Percentiles rank a stretch among this genome's conserved stretches.
Conservation (phyloP, 2,888 invertebrate species). For the Aporophyla lueneburgensis region DNA sequence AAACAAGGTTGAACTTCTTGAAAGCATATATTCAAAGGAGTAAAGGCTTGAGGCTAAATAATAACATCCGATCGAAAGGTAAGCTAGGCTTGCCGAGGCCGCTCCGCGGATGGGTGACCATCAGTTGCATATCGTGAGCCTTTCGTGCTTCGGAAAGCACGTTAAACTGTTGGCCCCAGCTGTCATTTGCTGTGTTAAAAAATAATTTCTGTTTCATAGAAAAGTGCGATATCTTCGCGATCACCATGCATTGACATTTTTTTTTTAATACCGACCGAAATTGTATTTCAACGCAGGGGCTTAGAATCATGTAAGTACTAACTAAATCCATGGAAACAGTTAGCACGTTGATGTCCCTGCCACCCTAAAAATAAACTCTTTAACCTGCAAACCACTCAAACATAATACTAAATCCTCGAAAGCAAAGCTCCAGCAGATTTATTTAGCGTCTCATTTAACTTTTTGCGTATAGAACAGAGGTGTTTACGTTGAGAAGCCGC, state of each 20-base stretch:
- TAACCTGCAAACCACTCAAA: background rate
- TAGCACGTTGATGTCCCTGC: no score
- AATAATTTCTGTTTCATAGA: no score
- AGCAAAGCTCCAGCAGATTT: constrained; percentile 26
- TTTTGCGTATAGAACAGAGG: constrained; percentile 39
- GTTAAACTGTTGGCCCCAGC: no score
- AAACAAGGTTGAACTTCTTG: background rate
- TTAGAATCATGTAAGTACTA: no score
- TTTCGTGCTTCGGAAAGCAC: background rate
- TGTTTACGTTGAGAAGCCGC: constrained; percentile 48
- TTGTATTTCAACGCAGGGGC: no score
- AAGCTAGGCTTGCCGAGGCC: background rate
- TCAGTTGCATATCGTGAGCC: background rate
- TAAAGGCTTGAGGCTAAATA: background rate
- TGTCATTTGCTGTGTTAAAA: no score
- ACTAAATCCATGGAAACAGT: no score
- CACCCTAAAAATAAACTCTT: background rate
- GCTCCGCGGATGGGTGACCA: background rate
- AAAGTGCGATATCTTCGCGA: no score
- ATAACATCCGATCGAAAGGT: background rate
- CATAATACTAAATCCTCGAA: background rate
- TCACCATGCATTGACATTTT: no score
- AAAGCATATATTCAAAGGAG: background rate
- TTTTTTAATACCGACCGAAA: no score
- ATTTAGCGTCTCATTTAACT: constrained; percentile 38